A percentile compares a stretch with the other conserved stretches of the same genome.
phyloP scores from a whole-genome alignment of 2,888 invertebrate species.

The Euzophera pinguis region DNA sequence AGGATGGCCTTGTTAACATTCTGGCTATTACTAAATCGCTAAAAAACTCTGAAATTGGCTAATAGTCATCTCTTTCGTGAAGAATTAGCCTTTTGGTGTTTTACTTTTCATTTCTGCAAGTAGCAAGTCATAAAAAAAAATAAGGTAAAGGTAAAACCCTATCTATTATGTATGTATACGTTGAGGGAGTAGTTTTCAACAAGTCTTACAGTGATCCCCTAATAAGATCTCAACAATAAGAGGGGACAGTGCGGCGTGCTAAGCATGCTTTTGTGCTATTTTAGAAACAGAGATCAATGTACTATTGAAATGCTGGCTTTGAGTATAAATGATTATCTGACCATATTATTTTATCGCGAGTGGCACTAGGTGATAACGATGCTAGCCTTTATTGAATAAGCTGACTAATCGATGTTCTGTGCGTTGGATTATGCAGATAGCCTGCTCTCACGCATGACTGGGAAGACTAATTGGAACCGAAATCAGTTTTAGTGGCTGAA shows the following conservation, averaged over 20 bases:
- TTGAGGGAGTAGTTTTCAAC: not conserved
- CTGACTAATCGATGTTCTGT: not conserved
- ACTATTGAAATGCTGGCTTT: conserved; percentile 1
- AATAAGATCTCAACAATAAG: conserved; percentile 9
- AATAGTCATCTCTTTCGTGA: too few species aligned
- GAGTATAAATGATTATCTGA: not conserved
- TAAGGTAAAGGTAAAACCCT: not conserved
- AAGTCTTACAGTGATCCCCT: conserved; percentile 6
- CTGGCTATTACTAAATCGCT: too few species aligned
- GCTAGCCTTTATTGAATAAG: conserved; percentile 3
- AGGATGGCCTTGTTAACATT: too few species aligned
- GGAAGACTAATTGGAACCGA: not conserved
- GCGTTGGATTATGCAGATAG: not conserved
- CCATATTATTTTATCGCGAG: conserved; percentile 4
- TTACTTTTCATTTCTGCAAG: too few species aligned
- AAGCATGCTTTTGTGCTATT: conserved; percentile 9
- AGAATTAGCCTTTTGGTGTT: too few species aligned
- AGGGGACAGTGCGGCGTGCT: conserved; percentile 2
- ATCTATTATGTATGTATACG: conserved; percentile 1
- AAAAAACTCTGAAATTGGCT: too few species aligned
- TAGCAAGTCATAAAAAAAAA: not conserved
- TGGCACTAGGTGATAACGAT: conserved; percentile 1
- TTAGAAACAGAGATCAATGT: conserved; percentile 11
- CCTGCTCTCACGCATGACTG: not conserved
- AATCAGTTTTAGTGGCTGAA: not conserved